Percentiles rank a stretch among this genome's conserved stretches.
Conservation (phyloP, 2,113 vertebrate genomes). For the Aptenodytes patagonicus region DNA sequence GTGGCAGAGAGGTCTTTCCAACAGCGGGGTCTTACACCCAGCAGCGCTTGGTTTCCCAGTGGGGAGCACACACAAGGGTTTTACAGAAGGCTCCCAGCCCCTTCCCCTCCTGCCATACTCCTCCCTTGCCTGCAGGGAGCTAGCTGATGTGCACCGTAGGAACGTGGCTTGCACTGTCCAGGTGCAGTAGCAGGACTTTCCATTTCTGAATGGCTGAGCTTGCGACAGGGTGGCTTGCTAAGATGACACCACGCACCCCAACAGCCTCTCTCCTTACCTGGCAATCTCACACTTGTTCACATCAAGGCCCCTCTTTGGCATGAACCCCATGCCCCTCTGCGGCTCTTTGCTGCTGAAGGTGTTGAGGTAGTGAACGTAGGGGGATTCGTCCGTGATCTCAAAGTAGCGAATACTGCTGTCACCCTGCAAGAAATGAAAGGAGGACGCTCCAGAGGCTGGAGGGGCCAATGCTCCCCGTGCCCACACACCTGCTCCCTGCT, state of each 20-base stretch:
- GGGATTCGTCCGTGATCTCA: slow-evolving; percentile 94
- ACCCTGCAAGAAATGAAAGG: slow-evolving; percentile 72
- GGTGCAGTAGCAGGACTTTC: neutral
- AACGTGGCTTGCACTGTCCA: neutral
- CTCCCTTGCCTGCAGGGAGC: neutral
- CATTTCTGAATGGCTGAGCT: neutral
- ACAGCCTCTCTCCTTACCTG: slow-evolving; percentile 72
- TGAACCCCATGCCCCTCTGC: slow-evolving; percentile 98
- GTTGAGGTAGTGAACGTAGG: slow-evolving; percentile 95
- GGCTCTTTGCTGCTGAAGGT: slow-evolving; percentile 95
- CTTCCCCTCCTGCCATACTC: neutral
- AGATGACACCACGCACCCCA: fast-evolving
- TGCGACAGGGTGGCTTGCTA: fast-evolving
- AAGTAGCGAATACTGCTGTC: slow-evolving; percentile 99
- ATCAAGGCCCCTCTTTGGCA: slow-evolving; percentile 95
- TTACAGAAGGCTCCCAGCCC: neutral
- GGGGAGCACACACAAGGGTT: neutral
- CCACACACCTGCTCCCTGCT: neutral
- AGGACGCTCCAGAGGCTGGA: neutral
- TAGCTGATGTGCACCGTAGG: neutral
- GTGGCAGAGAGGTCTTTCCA: neutral
- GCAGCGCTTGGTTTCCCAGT: neutral
- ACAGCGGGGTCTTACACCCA: neutral
- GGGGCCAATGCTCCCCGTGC: neutral
- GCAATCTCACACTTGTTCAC: slow-evolving; percentile 99